A percentile compares a stretch with the other conserved stretches of the same genome.
phyloP scores from a whole-genome alignment of 2,888 invertebrate genomes.

The Sinohyriopsis cumingii region DNA sequence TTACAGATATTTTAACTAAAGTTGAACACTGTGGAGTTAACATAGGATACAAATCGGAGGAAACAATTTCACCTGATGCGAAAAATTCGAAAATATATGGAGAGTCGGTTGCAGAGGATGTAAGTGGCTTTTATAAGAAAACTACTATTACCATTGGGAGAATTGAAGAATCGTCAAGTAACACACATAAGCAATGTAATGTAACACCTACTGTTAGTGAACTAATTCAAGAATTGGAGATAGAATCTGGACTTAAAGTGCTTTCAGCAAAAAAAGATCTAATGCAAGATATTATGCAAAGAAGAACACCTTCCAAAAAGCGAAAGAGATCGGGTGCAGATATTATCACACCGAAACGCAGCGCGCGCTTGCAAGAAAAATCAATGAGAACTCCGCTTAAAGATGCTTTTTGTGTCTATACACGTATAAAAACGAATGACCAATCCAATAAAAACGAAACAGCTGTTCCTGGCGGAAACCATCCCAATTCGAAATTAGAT shows the following conservation, averaged over 20 bases:
- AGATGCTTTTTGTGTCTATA: conserved; percentile 9
- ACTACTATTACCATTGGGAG: too few relatives aligned
- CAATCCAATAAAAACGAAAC: background rate
- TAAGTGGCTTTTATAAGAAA: too few relatives aligned
- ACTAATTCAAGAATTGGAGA: too few relatives aligned
- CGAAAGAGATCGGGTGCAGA: background rate
- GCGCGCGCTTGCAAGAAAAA: conserved; percentile 25
- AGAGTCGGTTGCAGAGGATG: too few relatives aligned
- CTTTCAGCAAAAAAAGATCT: background rate
- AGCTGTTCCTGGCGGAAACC: background rate
- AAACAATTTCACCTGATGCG: too few relatives aligned
- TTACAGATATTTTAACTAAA: too few relatives aligned
- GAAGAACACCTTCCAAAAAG: background rate
- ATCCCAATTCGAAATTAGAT: background rate
- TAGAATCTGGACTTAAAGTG: background rate
- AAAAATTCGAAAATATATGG: too few relatives aligned
- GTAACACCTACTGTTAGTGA: too few relatives aligned
- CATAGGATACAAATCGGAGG: too few relatives aligned
- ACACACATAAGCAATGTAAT: too few relatives aligned
- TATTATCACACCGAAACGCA: conserved; percentile 19
- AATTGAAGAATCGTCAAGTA: too few relatives aligned
- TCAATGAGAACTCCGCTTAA: conserved; percentile 4
- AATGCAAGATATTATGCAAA: background rate
- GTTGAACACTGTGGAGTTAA: too few relatives aligned
- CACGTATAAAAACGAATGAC: background rate